Base-by-base conservation (phyloP, 1,140 invertebrate species). In the Antheraea mylitta region DNA sequence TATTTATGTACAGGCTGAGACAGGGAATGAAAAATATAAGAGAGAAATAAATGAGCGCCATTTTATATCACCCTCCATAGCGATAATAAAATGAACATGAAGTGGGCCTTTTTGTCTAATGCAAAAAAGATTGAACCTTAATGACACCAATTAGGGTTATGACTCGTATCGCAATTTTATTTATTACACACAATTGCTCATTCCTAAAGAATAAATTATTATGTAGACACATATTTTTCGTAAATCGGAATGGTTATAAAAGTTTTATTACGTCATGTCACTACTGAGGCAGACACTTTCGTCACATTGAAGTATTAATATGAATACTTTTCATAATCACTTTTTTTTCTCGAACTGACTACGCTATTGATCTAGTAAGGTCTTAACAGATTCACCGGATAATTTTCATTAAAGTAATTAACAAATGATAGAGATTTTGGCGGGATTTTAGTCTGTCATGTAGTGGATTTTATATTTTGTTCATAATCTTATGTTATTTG, bases 121-220 rank as follows among this genome's bases (percentile, higher is more conserved):
- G 19, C 22, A 66, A 58, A 66, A 58, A 66, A 37, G 65, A 66
- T 66, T 66, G 65, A 59, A 66, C 53, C 19, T 16, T 69, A 69
- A 69, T 66, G 58, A 68, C 42, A 38, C 53, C 67, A 66, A 72
- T 68, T 72, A 68, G 63, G 63, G 58, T 65, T 68, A 58, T 64
- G 63, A 64, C 19, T 7, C 18, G 63, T 63, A 63, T 63, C 45
- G 45, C 45, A 53, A 53, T 53, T 63, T 63, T 16, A 37, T 53
- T 53, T 53, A 53, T 53, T 2, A 53, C 16, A 53, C 16, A 53
- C 45, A 53, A n/a, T 53, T 53, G 11, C 16, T 16, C 45, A 53
- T n/a, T 53, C 16, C 6, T 16, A 53, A 16, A 53, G 9, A 53
- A 53, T 53, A 53, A 9, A 6, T 13, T 7, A 53, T 11, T 10